Evolutionary conservation across 2,888 invertebrate species (phyloP), one percentile per base, ranked within the genome.

Genomic region (Strigamia maritima): DNA sequence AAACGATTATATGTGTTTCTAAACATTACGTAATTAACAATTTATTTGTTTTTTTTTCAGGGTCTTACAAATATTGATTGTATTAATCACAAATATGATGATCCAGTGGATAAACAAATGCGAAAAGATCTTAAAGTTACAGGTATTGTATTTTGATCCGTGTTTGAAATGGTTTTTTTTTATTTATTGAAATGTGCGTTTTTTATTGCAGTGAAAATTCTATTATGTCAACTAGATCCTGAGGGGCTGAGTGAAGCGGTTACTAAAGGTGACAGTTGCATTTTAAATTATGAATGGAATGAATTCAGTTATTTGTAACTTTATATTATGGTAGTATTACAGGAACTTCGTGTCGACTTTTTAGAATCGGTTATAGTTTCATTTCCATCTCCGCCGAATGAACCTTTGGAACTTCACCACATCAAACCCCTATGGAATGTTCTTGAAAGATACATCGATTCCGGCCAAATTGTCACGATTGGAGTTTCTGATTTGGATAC

Each of bases 401-500:
- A 76, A 81, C 78, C 84, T 60, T 82, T 83, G 10, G 82, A 81
- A 7, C 84, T 94, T 28, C 89, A 90, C 0, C 90, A 90, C 28
- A 89, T 97, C 78, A 90, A 93, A 84, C 88, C 89, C 14, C 88
- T 95, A 78, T 97, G 97, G 95, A 87, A 86, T 38, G 89, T 90
- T 0, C 86, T 96, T 24, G 95, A 97, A 85, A 89, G 90, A 28
- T 92, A 91, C 82, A 91, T 92, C 0, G 85, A 87, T 16, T 85
- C 85, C 84, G 90, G 90, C 82, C 90, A 89, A 87, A 90, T 94
- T 4, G 88, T 89, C 19, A 92, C 92, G 83, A 88, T 96, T 35
- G 97, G 97, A 40, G 90, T 97, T 49, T 93, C 95, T 1, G 97
- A 97, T 86, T 89, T 97, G n/a, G 94, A 95, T 82, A 93, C 93